phyloP scores from a whole-genome alignment of 2,113 vertebrate genomes.

The Neodon shergylaensis region DNA sequence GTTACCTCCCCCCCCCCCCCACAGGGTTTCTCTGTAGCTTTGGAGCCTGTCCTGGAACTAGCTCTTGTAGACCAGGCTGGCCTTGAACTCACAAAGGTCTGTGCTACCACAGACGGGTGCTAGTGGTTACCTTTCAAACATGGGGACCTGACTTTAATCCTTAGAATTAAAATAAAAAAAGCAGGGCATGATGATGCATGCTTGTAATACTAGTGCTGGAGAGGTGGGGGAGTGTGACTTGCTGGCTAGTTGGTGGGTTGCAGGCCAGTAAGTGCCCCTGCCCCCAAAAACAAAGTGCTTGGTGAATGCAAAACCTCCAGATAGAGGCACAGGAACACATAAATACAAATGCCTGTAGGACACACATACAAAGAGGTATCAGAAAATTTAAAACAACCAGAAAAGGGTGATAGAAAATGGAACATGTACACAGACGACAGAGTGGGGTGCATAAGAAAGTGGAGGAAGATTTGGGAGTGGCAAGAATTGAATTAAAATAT shows the following conservation, averaged over 20 bases:
- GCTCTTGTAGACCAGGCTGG: too few species aligned
- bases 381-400: neutral
- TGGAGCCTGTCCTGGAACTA: too few species aligned
- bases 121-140: neutral
- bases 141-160: neutral
- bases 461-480: neutral
- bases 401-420: neutral
- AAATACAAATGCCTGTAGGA: neutral
- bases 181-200: neutral
- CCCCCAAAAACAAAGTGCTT: neutral
- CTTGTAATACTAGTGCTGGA: neutral
- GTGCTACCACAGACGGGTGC: too few species aligned
- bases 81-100: too few species aligned
- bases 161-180: neutral
- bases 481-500: neutral
- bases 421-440: neutral
- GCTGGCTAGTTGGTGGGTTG: neutral
- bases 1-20: fast-evolving
- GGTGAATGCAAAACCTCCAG: neutral
- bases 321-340: neutral
- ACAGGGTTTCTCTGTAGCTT: too few species aligned
- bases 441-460: neutral
- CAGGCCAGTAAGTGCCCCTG: neutral
- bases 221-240: neutral
- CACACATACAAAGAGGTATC: neutral